These are phyloP conservation scores for Diceros bicornis DNA, from an alignment of 2,797 vertebrate genomes.

Conservation along the genomic window DNA sequence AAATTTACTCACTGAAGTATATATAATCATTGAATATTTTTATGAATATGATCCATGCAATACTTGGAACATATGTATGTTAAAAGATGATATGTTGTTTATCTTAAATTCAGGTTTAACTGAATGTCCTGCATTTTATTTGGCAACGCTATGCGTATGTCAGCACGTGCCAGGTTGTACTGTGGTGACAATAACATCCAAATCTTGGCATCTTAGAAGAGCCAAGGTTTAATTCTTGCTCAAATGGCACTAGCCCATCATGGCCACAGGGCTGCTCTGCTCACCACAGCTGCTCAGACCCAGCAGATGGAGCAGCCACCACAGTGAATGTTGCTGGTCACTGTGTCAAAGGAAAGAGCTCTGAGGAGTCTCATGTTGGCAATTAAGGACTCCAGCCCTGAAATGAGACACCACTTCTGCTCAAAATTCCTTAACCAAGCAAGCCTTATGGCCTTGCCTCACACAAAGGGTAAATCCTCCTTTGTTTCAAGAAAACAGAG, in stretches of 20 bases:
- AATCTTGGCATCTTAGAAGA: neutral
- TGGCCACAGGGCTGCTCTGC: neutral
- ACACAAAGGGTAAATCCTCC: neutral
- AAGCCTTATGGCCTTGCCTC: too few species aligned
- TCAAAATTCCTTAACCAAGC: neutral
- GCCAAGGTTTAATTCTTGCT: neutral
- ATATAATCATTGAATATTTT: neutral
- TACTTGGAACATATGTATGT: neutral
- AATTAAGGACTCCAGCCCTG: neutral
- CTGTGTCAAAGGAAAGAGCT: neutral
- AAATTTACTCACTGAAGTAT: neutral
- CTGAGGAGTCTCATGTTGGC: neutral
- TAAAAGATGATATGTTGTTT: neutral
- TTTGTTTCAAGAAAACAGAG: neutral
- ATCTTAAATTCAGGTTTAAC: neutral
- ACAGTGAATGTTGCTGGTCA: fast-evolving
- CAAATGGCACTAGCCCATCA: fast-evolving
- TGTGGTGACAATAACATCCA: fast-evolving
- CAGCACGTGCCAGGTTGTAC: fast-evolving
- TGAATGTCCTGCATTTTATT: neutral
- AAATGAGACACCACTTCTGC: neutral
- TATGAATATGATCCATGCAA: neutral
- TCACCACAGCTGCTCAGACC: neutral
- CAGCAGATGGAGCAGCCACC: fast-evolving
- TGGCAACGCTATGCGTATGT: neutral